These are phyloP conservation scores for Callocephalon fimbriatum DNA, from an alignment of 2,113 vertebrate species.

Conservation along the genomic window DNA sequence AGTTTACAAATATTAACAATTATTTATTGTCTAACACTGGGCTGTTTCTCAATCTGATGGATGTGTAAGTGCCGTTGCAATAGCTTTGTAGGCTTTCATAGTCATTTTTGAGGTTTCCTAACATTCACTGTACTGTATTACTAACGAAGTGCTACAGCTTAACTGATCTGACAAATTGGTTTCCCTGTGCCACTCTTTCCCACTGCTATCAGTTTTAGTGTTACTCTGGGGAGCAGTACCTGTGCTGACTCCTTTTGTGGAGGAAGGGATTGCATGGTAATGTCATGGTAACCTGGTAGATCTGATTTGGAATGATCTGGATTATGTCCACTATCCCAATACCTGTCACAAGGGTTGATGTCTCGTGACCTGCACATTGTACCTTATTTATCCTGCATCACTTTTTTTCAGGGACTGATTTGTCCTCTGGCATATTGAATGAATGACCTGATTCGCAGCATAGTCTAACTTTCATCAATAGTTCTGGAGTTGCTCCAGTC, in stretches of 20 bases:
- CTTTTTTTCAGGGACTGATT: not conserved
- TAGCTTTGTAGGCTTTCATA: not conserved
- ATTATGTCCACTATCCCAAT: not conserved
- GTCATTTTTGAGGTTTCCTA: not conserved
- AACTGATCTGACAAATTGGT: not conserved
- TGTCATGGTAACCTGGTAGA: not conserved
- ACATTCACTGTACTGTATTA: not conserved
- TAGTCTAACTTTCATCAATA: not conserved
- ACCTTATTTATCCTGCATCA: not conserved
- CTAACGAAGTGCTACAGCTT: not conserved
- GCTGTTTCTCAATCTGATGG: not conserved
- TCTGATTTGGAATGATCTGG: not conserved
- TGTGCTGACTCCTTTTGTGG: not conserved
- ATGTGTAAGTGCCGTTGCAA: not conserved
- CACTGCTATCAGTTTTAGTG: not conserved
- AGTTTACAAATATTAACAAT: not conserved
- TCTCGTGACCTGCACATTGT: not conserved
- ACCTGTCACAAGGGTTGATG: not conserved
- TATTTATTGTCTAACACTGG: not conserved
- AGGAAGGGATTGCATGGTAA: not conserved
- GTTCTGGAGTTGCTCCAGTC: not conserved
- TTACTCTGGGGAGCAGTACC: not conserved
- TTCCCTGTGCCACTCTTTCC: not conserved
- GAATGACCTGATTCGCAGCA: not conserved
- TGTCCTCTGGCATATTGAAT: not conserved